Evolutionary conservation across 1,140 invertebrate genomes (phyloP).

Genomic region (Calliphora vicina): DNA sequence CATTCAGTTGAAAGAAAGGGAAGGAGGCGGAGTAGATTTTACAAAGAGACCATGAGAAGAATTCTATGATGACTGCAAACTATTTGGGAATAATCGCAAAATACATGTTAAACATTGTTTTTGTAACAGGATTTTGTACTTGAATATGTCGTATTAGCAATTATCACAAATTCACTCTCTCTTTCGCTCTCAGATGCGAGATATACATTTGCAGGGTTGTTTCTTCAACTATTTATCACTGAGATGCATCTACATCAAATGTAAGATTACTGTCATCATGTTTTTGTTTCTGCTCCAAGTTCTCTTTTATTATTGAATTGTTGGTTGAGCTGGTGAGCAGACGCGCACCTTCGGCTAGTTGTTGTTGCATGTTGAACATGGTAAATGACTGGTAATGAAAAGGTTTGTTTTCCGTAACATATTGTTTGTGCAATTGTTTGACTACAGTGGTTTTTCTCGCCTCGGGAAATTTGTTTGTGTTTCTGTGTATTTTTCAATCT

Average conservation of each 20-base stretch:
- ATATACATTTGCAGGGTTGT: neutral
- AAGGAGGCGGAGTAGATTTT: neutral
- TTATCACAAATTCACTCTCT: neutral
- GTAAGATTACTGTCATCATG: constrained; percentile 29
- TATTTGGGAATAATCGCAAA: constrained; percentile 3
- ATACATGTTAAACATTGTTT: constrained; percentile 1
- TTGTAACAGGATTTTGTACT: constrained; percentile 11
- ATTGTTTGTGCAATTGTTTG: constrained; percentile 32
- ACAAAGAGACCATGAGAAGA: neutral
- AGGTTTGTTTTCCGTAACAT: constrained; percentile 29
- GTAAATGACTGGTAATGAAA: constrained; percentile 30
- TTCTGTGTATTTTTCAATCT: neutral
- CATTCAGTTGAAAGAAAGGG: neutral
- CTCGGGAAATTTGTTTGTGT: constrained; percentile 33
- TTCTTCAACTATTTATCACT: neutral
- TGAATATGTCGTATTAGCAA: constrained; percentile 19
- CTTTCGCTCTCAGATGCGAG: neutral
- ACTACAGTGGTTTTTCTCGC: constrained; percentile 29
- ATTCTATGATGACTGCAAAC: no score
- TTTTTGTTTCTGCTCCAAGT: neutral
- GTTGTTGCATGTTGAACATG: neutral
- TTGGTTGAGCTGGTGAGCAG: neutral
- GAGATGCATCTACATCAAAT: constrained; percentile 30
- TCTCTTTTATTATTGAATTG: neutral
- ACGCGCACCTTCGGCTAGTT: neutral